Percentiles rank a stretch among this genome's conserved stretches.
phyloP scores from a whole-genome alignment of 2,888 invertebrate species.

The Xylota sylvarum region DNA sequence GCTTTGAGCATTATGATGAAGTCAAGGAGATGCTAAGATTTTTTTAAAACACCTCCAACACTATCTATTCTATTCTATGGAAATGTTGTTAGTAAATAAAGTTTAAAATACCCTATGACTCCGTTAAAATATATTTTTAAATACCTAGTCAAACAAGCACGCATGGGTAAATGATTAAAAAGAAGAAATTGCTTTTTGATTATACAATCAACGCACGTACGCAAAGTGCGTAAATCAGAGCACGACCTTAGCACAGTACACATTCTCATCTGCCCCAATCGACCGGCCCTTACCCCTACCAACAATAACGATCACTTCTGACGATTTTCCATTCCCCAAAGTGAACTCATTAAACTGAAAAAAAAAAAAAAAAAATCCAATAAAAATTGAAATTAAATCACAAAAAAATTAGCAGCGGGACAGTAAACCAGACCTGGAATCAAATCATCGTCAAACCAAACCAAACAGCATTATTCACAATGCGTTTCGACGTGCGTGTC shows the following conservation, averaged over 20 bases:
- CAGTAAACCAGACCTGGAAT: slow-evolving; percentile 49
- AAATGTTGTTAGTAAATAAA: background rate
- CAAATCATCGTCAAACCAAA: slow-evolving; percentile 53
- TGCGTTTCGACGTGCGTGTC: slow-evolving; percentile 73
- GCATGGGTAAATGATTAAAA: slow-evolving; percentile 21
- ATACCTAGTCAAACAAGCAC: background rate
- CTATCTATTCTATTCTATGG: too few relatives aligned
- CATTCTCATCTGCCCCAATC: slow-evolving; percentile 9
- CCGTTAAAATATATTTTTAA: background rate
- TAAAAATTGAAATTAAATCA: slow-evolving; percentile 74
- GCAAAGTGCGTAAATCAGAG: slow-evolving; percentile 62
- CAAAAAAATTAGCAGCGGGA: slow-evolving; percentile 59
- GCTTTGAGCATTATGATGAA: too few relatives aligned
- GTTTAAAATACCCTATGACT: background rate
- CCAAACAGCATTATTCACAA: slow-evolving; percentile 65
- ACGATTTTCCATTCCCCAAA: slow-evolving; percentile 34
- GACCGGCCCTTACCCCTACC: slow-evolving; percentile 16
- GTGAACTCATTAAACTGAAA: slow-evolving; percentile 68
- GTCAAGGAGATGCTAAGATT: too few relatives aligned
- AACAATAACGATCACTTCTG: background rate
- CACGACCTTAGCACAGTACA: slow-evolving; percentile 53
- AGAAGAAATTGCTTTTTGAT: slow-evolving; percentile 10
- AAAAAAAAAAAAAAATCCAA: slow-evolving; percentile 37
- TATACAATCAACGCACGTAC: slow-evolving; percentile 38
- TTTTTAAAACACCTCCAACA: too few relatives aligned